These are phyloP conservation scores for Harmothoe impar DNA, from an alignment of 2,888 invertebrate species.

Conservation along the genomic window DNA sequence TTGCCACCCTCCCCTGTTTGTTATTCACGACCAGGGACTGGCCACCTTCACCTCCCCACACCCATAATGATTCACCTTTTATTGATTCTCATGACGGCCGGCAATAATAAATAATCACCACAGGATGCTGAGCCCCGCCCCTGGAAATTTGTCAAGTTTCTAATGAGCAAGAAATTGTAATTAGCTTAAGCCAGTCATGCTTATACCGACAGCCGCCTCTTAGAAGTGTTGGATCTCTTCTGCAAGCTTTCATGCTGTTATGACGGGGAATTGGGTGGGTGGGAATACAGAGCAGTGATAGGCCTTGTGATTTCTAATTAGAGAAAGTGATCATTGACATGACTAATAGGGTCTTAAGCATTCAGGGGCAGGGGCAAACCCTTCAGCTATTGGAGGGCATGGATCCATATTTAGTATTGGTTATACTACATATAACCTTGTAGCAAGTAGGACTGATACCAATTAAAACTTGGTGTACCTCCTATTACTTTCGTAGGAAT, in stretches of 20 bases:
- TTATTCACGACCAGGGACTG: background rate
- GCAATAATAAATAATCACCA: constrained; percentile 32
- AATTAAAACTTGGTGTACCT: too few species aligned
- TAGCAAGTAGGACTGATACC: too few species aligned
- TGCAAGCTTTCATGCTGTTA: background rate
- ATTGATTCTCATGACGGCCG: constrained; percentile 9
- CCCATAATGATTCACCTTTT: constrained; percentile 48
- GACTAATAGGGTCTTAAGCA: constrained; percentile 6
- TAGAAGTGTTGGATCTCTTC: constrained; percentile 8
- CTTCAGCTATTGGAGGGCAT: too few species aligned
- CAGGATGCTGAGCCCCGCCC: background rate
- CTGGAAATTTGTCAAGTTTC: constrained; percentile 56
- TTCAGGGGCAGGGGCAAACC: background rate
- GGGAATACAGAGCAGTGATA: background rate
- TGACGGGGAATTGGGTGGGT: background rate
- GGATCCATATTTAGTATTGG: too few species aligned
- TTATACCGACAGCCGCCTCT: background rate
- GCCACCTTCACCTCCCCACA: background rate
- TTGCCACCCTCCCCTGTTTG: background rate
- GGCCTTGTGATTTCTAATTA: constrained; percentile 54
- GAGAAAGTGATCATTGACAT: constrained; percentile 52
- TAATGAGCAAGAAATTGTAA: constrained; percentile 46
- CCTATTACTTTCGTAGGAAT: too few species aligned
- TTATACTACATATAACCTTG: too few species aligned
- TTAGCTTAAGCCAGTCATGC: constrained; percentile 30